A percentile compares a stretch with the other conserved stretches of the same genome.
phyloP scores from a whole-genome alignment of 2,797 vertebrate genomes.

The Peromyscus aztecus region DNA sequence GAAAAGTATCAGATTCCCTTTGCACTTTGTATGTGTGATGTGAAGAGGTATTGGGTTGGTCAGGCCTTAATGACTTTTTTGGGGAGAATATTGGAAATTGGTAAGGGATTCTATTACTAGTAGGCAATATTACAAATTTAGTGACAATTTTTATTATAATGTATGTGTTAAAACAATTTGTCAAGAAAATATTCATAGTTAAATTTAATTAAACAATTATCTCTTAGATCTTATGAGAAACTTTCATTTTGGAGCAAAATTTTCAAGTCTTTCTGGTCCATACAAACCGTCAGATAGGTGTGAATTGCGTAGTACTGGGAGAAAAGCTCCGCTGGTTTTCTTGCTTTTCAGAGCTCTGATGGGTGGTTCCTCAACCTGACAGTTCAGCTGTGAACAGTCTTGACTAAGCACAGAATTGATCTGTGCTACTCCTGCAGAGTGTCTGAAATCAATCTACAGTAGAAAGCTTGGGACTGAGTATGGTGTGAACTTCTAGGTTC shows the following conservation, averaged over 20 bases:
- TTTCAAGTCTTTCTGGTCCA: neutral
- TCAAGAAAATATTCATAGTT: neutral
- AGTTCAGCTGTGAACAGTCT: neutral
- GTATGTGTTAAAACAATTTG: neutral
- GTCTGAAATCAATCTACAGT: neutral
- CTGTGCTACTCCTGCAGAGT: neutral
- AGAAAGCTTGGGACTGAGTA: neutral
- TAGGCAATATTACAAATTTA: neutral
- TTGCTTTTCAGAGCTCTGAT: neutral
- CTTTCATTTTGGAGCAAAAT: neutral
- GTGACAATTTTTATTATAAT: constrained; percentile 19
- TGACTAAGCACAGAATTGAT: neutral
- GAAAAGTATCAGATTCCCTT: neutral
- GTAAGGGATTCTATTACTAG: neutral
- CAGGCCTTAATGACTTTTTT: neutral
- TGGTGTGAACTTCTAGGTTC: neutral
- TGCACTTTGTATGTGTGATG: neutral
- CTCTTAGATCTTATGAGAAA: neutral
- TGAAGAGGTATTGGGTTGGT: neutral
- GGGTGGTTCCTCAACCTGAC: neutral
- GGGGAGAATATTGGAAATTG: neutral
- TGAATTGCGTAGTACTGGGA: neutral
- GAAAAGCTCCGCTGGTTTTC: neutral
- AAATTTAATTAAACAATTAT: neutral
- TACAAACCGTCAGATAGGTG: neutral